Evolutionary conservation across 2,888 invertebrate genomes (phyloP).

Genomic region (Amphipoea lucens): DNA sequence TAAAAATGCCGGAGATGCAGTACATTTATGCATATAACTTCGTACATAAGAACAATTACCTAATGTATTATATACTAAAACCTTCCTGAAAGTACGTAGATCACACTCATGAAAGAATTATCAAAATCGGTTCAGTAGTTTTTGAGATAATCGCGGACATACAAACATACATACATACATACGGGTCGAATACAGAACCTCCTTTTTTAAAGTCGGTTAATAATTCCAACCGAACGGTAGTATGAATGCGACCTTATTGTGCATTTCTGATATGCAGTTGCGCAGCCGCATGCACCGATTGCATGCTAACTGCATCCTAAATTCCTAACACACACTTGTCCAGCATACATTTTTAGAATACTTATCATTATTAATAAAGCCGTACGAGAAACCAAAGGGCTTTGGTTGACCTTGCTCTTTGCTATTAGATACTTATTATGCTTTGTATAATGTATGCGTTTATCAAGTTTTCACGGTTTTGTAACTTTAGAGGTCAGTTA

Average conservation of each 20-base stretch:
- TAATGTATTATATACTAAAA: no score
- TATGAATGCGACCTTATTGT: constrained; percentile 6
- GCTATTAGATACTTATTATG: not conserved
- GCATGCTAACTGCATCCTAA: constrained; percentile 34
- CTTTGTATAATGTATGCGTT: constrained; percentile 44
- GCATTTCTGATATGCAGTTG: constrained; percentile 35
- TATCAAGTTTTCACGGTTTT: constrained; percentile 48
- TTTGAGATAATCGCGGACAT: no score
- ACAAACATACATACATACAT: no score
- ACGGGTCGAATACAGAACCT: no score
- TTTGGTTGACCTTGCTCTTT: constrained; percentile 39
- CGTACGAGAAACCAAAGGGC: not conserved
- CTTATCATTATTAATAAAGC: constrained; percentile 8
- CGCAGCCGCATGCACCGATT: not conserved
- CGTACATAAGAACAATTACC: no score
- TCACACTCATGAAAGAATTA: no score
- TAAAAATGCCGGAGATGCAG: no score
- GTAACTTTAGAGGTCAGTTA: constrained; percentile 34
- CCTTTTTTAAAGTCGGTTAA: no score
- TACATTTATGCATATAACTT: no score
- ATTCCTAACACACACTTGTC: constrained; percentile 14
- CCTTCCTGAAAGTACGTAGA: no score
- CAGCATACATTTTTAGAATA: not conserved
- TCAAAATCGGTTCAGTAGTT: no score
- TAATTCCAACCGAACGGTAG: not conserved